These are phyloP conservation scores for Nomada lathburiana DNA, from an alignment of 2,888 invertebrate genomes.

Conservation along the genomic window DNA sequence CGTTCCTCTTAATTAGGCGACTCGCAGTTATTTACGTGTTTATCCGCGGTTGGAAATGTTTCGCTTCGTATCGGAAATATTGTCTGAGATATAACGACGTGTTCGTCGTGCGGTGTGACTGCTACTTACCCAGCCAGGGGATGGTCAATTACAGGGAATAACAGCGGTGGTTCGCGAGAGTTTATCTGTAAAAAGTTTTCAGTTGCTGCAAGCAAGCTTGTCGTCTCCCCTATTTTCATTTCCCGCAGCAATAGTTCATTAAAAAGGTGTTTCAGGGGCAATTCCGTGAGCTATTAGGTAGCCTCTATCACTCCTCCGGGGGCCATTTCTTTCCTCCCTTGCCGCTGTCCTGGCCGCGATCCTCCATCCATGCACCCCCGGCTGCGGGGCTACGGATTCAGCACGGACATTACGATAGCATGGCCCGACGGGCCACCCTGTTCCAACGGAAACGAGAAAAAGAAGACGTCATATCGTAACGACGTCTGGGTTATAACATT, in stretches of 20 bases:
- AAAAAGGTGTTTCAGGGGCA: constrained; percentile 90
- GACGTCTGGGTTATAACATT: constrained; percentile 44
- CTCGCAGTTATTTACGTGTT: constrained; percentile 1
- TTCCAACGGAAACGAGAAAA: constrained; percentile 55
- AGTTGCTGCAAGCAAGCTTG: constrained; percentile 61
- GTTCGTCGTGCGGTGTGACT: not conserved
- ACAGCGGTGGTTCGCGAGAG: constrained; percentile 13
- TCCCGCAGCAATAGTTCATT: constrained; percentile 88
- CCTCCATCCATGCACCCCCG: constrained; percentile 56
- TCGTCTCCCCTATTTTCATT: constrained; percentile 85
- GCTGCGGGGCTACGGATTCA: constrained; percentile 77
- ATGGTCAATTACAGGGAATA: constrained; percentile 39
- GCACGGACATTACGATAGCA: constrained; percentile 79
- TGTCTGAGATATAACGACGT: not conserved
- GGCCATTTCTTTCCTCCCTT: constrained; percentile 83
- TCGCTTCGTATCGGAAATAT: too few species aligned
- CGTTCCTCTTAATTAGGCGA: constrained; percentile 4
- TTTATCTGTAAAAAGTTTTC: constrained; percentile 48
- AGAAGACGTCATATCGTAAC: constrained; percentile 57
- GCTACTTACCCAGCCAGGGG: not conserved
- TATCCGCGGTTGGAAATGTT: not conserved
- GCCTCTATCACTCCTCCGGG: constrained; percentile 86
- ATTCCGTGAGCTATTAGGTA: constrained; percentile 89
- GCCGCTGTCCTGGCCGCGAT: constrained; percentile 62
- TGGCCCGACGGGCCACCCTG: constrained; percentile 74